These are phyloP conservation scores for Drosophila watanabei DNA, from an alignment of 1,140 invertebrate species.

Conservation along the genomic window DNA sequence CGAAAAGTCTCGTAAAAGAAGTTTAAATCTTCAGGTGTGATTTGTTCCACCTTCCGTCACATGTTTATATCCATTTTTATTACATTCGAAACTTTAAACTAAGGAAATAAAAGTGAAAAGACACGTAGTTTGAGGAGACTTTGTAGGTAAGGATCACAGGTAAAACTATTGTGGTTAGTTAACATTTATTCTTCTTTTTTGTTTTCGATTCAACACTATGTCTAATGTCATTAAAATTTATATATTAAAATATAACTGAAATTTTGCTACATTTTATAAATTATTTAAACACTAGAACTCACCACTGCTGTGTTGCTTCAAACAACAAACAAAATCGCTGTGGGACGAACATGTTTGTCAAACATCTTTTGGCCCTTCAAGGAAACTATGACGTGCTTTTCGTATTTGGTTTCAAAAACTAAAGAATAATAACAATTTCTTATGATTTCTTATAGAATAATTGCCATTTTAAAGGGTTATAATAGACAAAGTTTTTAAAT, in stretches of 20 bases:
- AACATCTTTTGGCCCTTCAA: neutral
- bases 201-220: accelerated
- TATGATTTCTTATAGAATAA: neutral
- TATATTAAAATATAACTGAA: neutral
- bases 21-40: slow-evolving; percentile 44
- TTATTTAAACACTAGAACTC: slow-evolving; percentile 12
- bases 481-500: neutral
- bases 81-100: slow-evolving; percentile 21
- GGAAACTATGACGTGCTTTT: neutral
- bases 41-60: slow-evolving; percentile 3
- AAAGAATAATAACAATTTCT: neutral
- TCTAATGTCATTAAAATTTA: neutral
- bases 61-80: slow-evolving; percentile 42
- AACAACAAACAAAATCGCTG: slow-evolving; percentile 18
- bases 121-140: neutral
- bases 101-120: slow-evolving; percentile 32
- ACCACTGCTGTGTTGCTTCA: slow-evolving; percentile 12
- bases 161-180: neutral
- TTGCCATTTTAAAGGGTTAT: no score
- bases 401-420: neutral
- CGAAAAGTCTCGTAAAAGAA: slow-evolving; percentile 45
- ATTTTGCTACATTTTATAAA: neutral
- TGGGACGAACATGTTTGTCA: slow-evolving; percentile 30
- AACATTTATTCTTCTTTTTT: neutral
- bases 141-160: neutral